phyloP scores from a whole-genome alignment of 2,888 invertebrate species.

The Troglohyphantes excavatus region DNA sequence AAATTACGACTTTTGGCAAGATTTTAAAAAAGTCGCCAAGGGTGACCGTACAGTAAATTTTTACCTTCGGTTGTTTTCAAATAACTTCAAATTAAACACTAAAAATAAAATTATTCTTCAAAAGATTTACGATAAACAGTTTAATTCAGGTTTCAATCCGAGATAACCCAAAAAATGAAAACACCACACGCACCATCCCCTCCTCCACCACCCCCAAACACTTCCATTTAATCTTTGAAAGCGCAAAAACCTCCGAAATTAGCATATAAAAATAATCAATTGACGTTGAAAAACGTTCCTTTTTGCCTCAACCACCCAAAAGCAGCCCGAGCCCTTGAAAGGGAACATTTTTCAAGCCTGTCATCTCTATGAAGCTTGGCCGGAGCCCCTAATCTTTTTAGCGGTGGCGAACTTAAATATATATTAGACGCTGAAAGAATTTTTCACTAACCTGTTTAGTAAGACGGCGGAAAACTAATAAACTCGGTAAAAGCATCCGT shows the following conservation, averaged over 20 bases:
- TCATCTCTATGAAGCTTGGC: background rate
- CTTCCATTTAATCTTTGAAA: background rate
- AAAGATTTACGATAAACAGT: no score
- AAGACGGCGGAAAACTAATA: constrained; percentile 20
- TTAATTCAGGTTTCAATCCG: no score
- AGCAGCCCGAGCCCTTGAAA: background rate
- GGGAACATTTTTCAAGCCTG: constrained; percentile 35
- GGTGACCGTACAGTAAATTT: no score
- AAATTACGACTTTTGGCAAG: no score
- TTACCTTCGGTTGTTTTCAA: no score
- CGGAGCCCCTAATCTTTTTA: constrained; percentile 45
- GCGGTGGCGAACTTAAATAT: constrained; percentile 40
- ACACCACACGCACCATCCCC: no score
- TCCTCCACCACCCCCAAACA: background rate
- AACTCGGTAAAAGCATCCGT: constrained; percentile 1
- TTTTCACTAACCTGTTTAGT: constrained; percentile 1
- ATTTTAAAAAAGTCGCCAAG: no score
- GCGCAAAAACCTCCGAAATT: background rate
- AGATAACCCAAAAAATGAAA: no score
- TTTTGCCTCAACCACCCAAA: no score
- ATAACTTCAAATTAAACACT: no score
- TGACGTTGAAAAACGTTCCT: constrained; percentile 8
- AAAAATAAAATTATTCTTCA: no score
- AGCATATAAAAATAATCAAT: constrained; percentile 20
- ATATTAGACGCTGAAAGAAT: constrained; percentile 39